A percentile compares a stretch with the other conserved stretches of the same genome.
These are phyloP conservation scores for Apodemus sylvaticus DNA, from an alignment of 2,113 vertebrate species.

Conservation along the genomic window DNA sequence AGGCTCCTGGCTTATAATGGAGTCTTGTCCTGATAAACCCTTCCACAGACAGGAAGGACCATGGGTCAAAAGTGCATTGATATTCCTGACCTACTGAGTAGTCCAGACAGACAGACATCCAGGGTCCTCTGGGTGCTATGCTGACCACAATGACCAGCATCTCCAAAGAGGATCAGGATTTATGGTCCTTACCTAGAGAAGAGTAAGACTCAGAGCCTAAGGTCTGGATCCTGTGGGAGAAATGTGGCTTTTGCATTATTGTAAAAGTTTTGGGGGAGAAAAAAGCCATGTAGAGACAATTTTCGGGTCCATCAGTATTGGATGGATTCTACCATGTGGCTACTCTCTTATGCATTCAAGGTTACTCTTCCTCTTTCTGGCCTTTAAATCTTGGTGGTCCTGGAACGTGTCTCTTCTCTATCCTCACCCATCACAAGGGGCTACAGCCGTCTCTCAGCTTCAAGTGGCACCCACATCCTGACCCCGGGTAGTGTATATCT, in stretches of 20 bases:
- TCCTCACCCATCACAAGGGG: background rate
- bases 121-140: background rate
- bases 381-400: background rate
- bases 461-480: background rate
- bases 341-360: no score
- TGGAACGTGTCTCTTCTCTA: no score
- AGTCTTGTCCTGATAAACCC: background rate
- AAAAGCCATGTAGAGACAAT: accelerated
- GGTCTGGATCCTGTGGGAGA: background rate
- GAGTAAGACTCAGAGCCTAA: background rate
- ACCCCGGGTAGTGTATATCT: background rate
- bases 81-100: background rate
- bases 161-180: background rate
- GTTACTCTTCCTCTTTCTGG: background rate
- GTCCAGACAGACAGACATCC: accelerated
- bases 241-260: background rate
- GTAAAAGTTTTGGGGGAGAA: background rate
- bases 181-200: background rate
- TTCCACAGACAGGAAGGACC: background rate
- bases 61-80: background rate
- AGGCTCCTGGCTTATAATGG: background rate
- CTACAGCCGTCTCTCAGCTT: no score
- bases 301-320: accelerated
- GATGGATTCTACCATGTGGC: background rate
- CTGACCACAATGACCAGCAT: background rate